Conservation (phyloP, 64 coral and sea anemone species). For the Stichodactyla helianthus region DNA sequence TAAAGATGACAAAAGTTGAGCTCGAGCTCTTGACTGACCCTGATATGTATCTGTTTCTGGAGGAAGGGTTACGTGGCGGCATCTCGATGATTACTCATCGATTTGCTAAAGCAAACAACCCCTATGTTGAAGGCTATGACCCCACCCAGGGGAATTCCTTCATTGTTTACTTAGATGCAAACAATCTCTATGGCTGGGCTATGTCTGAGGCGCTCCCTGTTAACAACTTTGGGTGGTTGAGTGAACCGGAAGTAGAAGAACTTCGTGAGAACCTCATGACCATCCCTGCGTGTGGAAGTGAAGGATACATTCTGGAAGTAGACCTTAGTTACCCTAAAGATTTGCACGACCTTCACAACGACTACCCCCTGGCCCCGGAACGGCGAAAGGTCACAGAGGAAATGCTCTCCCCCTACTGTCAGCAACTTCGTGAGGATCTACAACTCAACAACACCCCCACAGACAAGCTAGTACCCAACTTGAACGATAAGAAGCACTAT, state of each 20-base stretch:
- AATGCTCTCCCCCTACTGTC: neutral
- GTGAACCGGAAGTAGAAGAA: no score
- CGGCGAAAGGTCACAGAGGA: neutral
- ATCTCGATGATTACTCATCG: neutral
- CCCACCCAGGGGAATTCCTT: neutral
- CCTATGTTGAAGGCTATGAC: neutral
- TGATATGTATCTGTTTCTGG: neutral
- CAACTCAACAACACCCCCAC: no score
- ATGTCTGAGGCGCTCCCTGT: neutral
- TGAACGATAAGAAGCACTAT: neutral
- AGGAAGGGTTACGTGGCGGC: neutral
- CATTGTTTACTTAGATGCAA: neutral
- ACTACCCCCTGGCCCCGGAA: neutral
- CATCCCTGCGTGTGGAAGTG: neutral
- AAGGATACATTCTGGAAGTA: neutral
- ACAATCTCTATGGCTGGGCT: neutral
- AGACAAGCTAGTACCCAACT: neutral
- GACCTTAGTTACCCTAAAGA: neutral
- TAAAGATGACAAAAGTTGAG: no score
- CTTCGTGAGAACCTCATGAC: no score
- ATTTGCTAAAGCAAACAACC: neutral
- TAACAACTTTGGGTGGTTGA: neutral
- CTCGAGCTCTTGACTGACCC: neutral
- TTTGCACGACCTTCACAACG: neutral
- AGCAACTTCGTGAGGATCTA: neutral